Evolutionary conservation across 1,140 invertebrate species (phyloP).

Genomic region (Hylyphantes graminicola): DNA sequence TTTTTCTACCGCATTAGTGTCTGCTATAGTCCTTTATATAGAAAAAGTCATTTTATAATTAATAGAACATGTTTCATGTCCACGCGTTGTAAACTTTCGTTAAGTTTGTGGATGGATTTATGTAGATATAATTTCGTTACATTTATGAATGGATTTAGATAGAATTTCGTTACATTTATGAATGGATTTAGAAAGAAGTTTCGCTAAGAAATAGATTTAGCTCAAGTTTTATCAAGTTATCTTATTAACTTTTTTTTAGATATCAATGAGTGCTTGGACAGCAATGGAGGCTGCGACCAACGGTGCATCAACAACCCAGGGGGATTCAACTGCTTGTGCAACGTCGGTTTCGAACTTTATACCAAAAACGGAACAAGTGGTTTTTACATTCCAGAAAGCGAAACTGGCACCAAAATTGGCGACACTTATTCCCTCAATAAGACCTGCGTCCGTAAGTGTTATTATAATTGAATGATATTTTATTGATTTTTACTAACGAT

Average conservation of each 20-base stretch:
- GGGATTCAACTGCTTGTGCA: slow-evolving; percentile 87
- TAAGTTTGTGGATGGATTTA: no score
- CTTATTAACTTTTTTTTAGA: slow-evolving; percentile 71
- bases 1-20: no score
- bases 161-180: no score
- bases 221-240: not conserved
- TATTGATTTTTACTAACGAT: not conserved
- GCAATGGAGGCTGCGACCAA: slow-evolving; percentile 94
- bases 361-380: slow-evolving; percentile 89
- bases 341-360: slow-evolving; percentile 92
- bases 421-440: slow-evolving; percentile 93
- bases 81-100: no score
- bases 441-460: slow-evolving; percentile 81
- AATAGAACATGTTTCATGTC: no score
- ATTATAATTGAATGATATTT: not conserved
- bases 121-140: no score
- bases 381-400: slow-evolving; percentile 81
- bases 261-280: slow-evolving; percentile 89
- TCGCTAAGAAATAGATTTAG: not conserved
- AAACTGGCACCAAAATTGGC: slow-evolving; percentile 86
- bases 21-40: no score
- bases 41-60: no score
- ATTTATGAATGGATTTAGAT: no score
- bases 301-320: slow-evolving; percentile 92
- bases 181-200: no score